These are phyloP conservation scores for Vicugna pacos DNA, from an alignment of 2,113 vertebrate species.

Conservation along the genomic window DNA sequence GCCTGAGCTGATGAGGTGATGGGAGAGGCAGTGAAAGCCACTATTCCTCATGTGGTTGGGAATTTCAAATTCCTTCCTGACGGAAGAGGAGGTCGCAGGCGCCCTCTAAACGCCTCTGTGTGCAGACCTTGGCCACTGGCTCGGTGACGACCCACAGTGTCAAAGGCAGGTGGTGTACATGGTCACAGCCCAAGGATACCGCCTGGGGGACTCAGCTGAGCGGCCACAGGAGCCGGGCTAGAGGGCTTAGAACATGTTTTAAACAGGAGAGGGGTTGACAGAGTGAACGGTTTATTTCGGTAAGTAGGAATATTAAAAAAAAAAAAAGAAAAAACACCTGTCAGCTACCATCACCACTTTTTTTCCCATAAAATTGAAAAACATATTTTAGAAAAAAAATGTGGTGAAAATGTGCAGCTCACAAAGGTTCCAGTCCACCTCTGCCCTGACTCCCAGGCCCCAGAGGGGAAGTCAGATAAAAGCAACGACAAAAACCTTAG, in stretches of 20 bases:
- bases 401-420: not conserved
- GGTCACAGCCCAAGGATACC: accelerated
- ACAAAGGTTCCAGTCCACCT: not conserved
- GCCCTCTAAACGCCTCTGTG: not conserved
- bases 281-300: not conserved
- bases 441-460: not conserved
- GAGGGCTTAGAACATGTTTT: not conserved
- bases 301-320: not conserved
- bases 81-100: not conserved
- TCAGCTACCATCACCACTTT: not conserved
- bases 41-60: accelerated
- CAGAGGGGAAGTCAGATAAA: not conserved
- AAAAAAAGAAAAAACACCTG: not conserved
- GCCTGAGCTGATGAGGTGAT: not conserved
- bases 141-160: accelerated
- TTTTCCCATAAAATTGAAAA: not conserved
- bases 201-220: accelerated
- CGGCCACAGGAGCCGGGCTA: not conserved
- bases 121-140: not conserved
- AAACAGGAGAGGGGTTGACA: not conserved
- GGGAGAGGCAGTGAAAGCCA: not conserved
- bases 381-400: not conserved
- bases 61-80: not conserved
- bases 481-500: not conserved
- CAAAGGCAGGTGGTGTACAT: not conserved